Conservation (phyloP, 2,888 invertebrate species). For the Epirrita christyi region DNA sequence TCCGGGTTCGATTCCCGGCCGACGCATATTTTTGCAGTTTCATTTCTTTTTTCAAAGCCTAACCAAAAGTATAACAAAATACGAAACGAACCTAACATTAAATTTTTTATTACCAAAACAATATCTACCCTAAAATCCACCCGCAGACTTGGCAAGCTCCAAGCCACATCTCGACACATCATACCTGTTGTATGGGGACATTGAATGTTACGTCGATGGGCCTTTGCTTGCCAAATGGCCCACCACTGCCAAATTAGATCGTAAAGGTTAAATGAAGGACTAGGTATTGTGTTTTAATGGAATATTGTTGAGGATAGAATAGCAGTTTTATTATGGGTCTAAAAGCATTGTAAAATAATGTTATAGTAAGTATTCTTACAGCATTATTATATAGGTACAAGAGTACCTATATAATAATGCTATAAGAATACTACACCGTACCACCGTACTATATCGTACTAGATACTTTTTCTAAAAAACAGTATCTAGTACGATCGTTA, state of each 20-base stretch:
- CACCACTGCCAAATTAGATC: constrained; percentile 72
- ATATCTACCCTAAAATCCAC: background rate
- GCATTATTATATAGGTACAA: too few species aligned
- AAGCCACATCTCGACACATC: constrained; percentile 19
- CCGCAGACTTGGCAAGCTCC: constrained; percentile 35
- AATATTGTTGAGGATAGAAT: constrained; percentile 18
- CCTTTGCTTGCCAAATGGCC: constrained; percentile 65
- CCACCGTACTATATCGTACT: too few species aligned
- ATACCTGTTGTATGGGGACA: constrained; percentile 43
- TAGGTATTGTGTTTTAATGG: constrained; percentile 43
- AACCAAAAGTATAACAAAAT: too few species aligned
- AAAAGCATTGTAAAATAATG: constrained; percentile 13
- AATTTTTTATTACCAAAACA: too few species aligned
- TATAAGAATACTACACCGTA: too few species aligned
- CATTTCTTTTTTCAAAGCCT: too few species aligned
- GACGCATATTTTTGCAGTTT: constrained; percentile 61
- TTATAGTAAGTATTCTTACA: background rate
- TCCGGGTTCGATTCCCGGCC: constrained; percentile 85
- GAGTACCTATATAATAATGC: too few species aligned
- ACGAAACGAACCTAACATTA: too few species aligned
- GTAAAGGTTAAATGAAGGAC: constrained; percentile 74
- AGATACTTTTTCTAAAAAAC: too few species aligned
- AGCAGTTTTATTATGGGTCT: constrained; percentile 17
- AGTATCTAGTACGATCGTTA: too few species aligned
- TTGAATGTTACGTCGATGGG: constrained; percentile 33